Evolutionary conservation across 2,797 vertebrate genomes (phyloP).

Genomic region (Ibycter americanus): DNA sequence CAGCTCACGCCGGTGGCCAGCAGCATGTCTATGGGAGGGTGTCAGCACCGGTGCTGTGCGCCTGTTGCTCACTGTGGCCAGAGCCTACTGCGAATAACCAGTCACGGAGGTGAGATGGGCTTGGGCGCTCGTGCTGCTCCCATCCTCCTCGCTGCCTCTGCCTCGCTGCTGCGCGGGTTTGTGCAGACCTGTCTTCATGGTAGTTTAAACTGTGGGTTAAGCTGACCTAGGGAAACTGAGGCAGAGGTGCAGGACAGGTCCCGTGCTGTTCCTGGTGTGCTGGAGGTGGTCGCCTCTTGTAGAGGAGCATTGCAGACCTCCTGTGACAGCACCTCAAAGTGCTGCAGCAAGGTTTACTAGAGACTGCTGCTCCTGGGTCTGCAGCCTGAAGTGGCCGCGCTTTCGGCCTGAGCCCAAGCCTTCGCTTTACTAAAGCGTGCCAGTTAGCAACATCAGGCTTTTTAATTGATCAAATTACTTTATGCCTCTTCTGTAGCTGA

Average conservation of each 20-base stretch:
- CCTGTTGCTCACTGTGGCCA: neutral
- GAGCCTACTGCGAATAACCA: accelerated
- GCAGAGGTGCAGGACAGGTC: neutral
- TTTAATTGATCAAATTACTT: neutral
- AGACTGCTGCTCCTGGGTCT: neutral
- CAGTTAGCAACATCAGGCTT: neutral
- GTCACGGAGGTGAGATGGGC: neutral
- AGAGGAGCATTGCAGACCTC: neutral
- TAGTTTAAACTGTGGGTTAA: neutral
- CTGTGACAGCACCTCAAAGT: neutral
- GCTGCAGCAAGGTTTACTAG: neutral
- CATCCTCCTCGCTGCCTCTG: neutral
- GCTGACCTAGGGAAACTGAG: neutral
- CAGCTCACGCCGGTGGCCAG: neutral
- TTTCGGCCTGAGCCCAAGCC: neutral
- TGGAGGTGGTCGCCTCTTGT: too few relatives aligned
- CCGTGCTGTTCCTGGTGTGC: neutral
- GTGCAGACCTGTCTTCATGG: neutral
- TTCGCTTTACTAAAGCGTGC: neutral
- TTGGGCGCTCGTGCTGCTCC: neutral
- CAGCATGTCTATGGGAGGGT: neutral
- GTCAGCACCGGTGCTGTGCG: neutral
- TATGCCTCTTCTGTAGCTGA: neutral
- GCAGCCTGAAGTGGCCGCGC: neutral
- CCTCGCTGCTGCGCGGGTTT: neutral